Evolutionary conservation across 2,797 vertebrate genomes (phyloP).

Genomic region (Tragopan temminckii): DNA sequence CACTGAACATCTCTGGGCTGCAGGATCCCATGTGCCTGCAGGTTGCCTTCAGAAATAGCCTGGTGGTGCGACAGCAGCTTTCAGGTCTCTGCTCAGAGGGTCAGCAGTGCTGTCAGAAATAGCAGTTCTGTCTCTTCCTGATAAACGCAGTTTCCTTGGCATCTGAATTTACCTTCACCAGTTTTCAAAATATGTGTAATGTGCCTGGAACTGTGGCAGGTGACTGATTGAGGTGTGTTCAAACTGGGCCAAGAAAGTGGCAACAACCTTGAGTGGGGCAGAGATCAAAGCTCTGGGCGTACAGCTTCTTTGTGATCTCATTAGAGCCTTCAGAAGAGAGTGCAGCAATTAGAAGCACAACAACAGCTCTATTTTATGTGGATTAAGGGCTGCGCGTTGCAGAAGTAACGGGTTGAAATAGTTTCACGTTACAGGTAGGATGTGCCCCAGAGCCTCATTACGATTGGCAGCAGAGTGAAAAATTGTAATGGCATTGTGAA

Average conservation of each 20-base stretch:
- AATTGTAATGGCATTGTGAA: constrained; percentile 23
- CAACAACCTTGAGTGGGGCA: not conserved
- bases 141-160: not conserved
- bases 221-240: not conserved
- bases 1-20: not conserved
- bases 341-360: constrained; percentile 32
- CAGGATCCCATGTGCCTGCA: not conserved
- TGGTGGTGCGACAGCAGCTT: constrained; percentile 16
- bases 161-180: not conserved
- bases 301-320: constrained; percentile 47
- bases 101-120: constrained; percentile 24
- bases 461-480: constrained; percentile 29
- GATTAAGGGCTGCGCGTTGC: constrained; percentile 24
- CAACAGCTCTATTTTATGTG: not conserved
- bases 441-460: constrained; percentile 35
- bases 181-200: not conserved
- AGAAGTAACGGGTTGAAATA: constrained; percentile 17
- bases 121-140: not conserved
- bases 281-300: constrained; percentile 52
- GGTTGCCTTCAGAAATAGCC: constrained; percentile 6
- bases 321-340: constrained; percentile 42
- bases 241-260: constrained; percentile 32
- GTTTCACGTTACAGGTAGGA: constrained; percentile 13
- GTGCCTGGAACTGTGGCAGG: not conserved
- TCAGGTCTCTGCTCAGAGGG: not conserved